Base-by-base conservation (phyloP, 2,113 vertebrate species). In the Thamnophis sirtalis region DNA sequence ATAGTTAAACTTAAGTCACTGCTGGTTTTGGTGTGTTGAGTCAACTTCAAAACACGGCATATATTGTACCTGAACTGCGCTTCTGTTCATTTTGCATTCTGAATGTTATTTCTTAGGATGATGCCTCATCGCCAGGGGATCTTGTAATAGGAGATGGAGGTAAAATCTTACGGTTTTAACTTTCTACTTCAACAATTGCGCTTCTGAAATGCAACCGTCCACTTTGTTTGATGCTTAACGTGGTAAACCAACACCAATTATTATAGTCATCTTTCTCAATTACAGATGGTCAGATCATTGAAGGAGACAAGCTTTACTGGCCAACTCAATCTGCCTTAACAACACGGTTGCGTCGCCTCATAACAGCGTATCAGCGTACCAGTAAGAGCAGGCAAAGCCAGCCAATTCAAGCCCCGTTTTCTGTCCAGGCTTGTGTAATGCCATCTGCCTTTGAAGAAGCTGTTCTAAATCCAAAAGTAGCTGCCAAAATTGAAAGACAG, bases 401-500 rank as follows among this genome's bases (percentile, higher is more conserved):
- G 89, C 98, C 99, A 86, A 98, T 99, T 91, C 98, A 98, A 55
- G 98, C 98, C 84, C 21, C 97, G 7, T 96, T 98, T 94, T 96
- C 98, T 28, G 89, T 98, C 54, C 98, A 98, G 6, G 95, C 98
- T 60, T 98, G 94, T 91, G 96, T 98, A 1, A 97, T 98, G 96
- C 98, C 98, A 38, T 97, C 98, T 92, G 97, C 98, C 0, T 97
- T 98, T 90, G 98, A 98, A 50, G 98, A 99, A 95, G 97, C 97
- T 55, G 97, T 97, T 55, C 95, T 99, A 88, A 99, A 99, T 94
- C 98, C 99, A 86, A 99, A 99, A 97, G 98, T 99, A 96, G 99
- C 98, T 90, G 99, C 99, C 73, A 99, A 99, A 96, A 99, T 99
- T 94, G 99, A 99, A 97, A 98, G 99, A 50, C 99, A 99, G 63